phyloP scores from a whole-genome alignment of 2,113 vertebrate genomes.

The Stomatorhinus ivindoensis region DNA sequence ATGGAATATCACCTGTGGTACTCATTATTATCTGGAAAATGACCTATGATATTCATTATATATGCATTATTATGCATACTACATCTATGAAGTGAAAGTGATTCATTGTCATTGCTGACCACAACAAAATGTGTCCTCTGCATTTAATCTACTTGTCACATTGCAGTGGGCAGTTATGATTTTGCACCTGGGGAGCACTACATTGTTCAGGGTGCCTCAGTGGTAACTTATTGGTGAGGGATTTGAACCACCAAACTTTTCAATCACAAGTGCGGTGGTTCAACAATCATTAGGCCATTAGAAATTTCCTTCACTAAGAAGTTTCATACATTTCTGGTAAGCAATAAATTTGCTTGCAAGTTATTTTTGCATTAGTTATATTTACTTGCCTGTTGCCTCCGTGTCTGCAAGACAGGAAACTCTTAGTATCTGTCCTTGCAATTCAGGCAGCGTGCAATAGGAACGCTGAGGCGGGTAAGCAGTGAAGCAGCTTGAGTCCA shows the following conservation, averaged over 20 bases:
- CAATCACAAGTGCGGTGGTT: neutral
- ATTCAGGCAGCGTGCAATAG: neutral
- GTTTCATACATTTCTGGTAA: neutral
- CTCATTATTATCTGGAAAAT: neutral
- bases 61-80: neutral
- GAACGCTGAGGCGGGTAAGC: neutral
- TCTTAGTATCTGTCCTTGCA: neutral
- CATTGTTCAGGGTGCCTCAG: neutral
- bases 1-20: neutral
- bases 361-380: neutral
- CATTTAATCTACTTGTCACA: neutral
- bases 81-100: neutral
- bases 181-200: neutral
- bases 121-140: neutral
- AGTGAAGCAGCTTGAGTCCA: neutral
- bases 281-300: neutral
- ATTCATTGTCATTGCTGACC: neutral
- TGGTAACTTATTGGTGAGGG: neutral
- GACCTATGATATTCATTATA: neutral
- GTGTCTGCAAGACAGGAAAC: neutral
- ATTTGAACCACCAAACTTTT: neutral
- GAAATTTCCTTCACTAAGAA: neutral
- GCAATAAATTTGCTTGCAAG: neutral
- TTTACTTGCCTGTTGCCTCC: neutral
- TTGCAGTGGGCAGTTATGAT: neutral